Conservation (phyloP, 2,797 vertebrate genomes). For the Sternarchorhynchus goeldii region DNA sequence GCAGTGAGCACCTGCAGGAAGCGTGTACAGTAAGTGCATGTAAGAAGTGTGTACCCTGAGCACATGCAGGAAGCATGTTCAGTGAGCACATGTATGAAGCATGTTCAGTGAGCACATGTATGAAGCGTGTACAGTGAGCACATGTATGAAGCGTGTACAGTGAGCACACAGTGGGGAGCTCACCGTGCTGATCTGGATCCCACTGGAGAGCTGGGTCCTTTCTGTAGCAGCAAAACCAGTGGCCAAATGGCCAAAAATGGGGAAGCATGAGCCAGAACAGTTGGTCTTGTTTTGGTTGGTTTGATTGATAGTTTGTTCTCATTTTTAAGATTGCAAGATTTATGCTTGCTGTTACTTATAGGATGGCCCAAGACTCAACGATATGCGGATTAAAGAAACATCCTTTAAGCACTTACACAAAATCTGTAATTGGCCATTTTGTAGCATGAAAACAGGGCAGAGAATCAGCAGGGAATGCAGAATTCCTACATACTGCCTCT, state of each 20-base stretch:
- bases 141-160: too few relatives aligned
- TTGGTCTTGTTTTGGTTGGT: not conserved
- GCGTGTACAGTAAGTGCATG: too few relatives aligned
- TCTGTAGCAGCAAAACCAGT: not conserved
- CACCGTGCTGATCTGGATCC: not conserved
- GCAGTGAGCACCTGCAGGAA: not conserved
- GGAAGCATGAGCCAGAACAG: not conserved
- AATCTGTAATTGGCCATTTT: not conserved
- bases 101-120: too few relatives aligned
- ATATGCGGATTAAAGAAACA: not conserved
- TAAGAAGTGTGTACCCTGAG: not conserved
- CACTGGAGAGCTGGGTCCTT: not conserved
- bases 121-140: too few relatives aligned
- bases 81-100: not conserved
- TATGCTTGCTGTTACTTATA: not conserved
- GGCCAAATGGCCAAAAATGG: not conserved
- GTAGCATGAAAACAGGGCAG: not conserved
- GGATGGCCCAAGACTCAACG: not conserved
- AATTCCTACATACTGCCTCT: not conserved
- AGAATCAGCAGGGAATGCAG: not conserved
- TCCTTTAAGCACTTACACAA: not conserved
- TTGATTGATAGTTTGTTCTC: not conserved
- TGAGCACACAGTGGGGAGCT: too few relatives aligned
- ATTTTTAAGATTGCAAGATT: not conserved
- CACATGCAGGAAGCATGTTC: too few relatives aligned